A percentile compares a stretch with the other conserved stretches of the same genome.
Evolutionary conservation across 1,140 invertebrate species (phyloP).

Genomic region (Sycophaga agraensis): DNA sequence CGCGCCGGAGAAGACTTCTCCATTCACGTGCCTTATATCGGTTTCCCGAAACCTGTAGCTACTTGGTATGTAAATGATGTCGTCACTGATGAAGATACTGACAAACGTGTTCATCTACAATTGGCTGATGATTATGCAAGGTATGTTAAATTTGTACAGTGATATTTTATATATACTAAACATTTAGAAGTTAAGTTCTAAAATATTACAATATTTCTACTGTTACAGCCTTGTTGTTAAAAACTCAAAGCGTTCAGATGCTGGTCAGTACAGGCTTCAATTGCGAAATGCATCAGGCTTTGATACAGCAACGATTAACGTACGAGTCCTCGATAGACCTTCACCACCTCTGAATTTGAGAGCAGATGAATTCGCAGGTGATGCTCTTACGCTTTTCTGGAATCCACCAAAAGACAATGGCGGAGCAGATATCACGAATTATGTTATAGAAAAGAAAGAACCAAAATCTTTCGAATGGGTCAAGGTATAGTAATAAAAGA

Average conservation of each 20-base stretch:
- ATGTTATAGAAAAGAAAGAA: slow-evolving; percentile 94
- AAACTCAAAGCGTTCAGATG: slow-evolving; percentile 86
- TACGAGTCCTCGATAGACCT: slow-evolving; percentile 91
- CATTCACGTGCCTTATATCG: slow-evolving; percentile 92
- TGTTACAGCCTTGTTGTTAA: slow-evolving; percentile 79
- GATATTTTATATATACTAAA: neutral
- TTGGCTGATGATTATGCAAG: slow-evolving; percentile 84
- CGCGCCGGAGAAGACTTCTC: slow-evolving; percentile 96
- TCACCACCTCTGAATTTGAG: slow-evolving; percentile 82
- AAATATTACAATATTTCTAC: neutral
- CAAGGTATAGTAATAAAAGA: too few species aligned
- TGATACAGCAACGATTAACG: slow-evolving; percentile 91
- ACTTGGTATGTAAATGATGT: slow-evolving; percentile 89
- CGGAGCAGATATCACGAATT: slow-evolving; percentile 93
- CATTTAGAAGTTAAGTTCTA: too few species aligned
- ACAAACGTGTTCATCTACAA: slow-evolving; percentile 78
- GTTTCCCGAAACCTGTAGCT: slow-evolving; percentile 92
- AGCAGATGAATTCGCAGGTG: slow-evolving; percentile 92
- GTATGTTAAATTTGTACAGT: slow-evolving; percentile 27
- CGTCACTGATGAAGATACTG: slow-evolving; percentile 67
- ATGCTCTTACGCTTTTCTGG: slow-evolving; percentile 94
- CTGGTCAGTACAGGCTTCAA: slow-evolving; percentile 89
- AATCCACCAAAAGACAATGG: slow-evolving; percentile 94
- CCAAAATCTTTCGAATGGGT: slow-evolving; percentile 78
- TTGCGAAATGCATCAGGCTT: slow-evolving; percentile 93